These are phyloP conservation scores for Metallyticus violacea DNA, from an alignment of 2,888 invertebrate genomes.

Conservation along the genomic window DNA sequence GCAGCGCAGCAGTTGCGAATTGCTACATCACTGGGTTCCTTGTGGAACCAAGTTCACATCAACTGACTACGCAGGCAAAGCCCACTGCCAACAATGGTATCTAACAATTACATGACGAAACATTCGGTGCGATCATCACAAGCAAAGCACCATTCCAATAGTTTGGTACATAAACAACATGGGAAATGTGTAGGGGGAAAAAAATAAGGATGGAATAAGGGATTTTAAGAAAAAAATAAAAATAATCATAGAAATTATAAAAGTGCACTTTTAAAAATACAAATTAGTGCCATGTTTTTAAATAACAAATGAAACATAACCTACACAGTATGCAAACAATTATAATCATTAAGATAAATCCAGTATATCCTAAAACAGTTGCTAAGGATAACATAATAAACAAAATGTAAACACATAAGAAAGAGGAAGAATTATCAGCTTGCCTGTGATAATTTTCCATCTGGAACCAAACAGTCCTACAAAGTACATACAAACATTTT, in stretches of 20 bases:
- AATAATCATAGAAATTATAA: background rate
- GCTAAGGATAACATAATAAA: background rate
- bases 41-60: background rate
- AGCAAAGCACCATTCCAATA: constrained; percentile 28
- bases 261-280: constrained; percentile 14
- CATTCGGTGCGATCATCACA: constrained; percentile 24
- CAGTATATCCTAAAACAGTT: background rate
- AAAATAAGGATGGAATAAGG: background rate
- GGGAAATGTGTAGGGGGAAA: background rate
- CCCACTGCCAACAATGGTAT: constrained; percentile 1
- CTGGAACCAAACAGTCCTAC: constrained; percentile 36
- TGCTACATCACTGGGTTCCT: background rate
- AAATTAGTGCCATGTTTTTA: constrained; percentile 16
- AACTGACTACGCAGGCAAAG: constrained; percentile 17
- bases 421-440: constrained; percentile 33
- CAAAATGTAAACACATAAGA: constrained; percentile 25
- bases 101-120: background rate
- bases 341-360: background rate
- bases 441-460: constrained; percentile 36
- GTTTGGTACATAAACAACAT: background rate
- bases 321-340: background rate
- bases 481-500: constrained; percentile 32
- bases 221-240: background rate
- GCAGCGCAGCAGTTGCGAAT: background rate
- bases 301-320: background rate